phyloP scores from a whole-genome alignment of 2,888 invertebrate genomes.

The Caenorhabditis angaria region DNA sequence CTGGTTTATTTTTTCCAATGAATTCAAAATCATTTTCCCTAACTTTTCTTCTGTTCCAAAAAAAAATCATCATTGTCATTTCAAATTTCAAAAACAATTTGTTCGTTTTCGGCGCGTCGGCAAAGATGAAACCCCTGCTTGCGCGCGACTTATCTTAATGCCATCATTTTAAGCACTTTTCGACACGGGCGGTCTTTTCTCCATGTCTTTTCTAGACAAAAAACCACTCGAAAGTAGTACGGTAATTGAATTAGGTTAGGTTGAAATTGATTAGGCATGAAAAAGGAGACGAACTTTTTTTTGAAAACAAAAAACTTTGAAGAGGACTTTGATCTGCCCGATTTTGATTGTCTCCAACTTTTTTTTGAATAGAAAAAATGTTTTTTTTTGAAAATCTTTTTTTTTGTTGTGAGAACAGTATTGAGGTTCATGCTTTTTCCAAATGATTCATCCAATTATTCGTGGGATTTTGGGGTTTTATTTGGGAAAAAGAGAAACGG shows the following conservation, averaged over 20 bases:
- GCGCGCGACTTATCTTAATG: constrained; percentile 35
- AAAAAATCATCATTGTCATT: too few relatives aligned
- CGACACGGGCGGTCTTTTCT: constrained; percentile 25
- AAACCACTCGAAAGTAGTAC: not conserved
- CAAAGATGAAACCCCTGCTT: not conserved
- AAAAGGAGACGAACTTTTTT: not conserved
- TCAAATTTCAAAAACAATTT: too few relatives aligned
- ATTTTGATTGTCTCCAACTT: not conserved
- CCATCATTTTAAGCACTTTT: constrained; percentile 44
- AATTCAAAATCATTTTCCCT: too few relatives aligned
- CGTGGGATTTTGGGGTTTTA: not conserved
- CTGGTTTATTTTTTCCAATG: too few relatives aligned
- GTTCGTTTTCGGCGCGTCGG: not conserved
- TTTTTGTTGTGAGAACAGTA: not conserved
- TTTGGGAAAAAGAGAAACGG: not conserved
- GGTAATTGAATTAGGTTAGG: constrained; percentile 5
- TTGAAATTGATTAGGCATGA: not conserved
- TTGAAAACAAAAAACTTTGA: not conserved
- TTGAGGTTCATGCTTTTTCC: not conserved
- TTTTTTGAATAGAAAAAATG: too few relatives aligned
- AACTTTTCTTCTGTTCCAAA: not conserved
- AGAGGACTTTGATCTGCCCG: too few relatives aligned
- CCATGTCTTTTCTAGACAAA: not conserved
- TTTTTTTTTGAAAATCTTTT: too few relatives aligned
- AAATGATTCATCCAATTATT: constrained; percentile 1